Evolutionary conservation across 2,888 invertebrate genomes (phyloP).

Genomic region (Azorinus chamasolen): DNA sequence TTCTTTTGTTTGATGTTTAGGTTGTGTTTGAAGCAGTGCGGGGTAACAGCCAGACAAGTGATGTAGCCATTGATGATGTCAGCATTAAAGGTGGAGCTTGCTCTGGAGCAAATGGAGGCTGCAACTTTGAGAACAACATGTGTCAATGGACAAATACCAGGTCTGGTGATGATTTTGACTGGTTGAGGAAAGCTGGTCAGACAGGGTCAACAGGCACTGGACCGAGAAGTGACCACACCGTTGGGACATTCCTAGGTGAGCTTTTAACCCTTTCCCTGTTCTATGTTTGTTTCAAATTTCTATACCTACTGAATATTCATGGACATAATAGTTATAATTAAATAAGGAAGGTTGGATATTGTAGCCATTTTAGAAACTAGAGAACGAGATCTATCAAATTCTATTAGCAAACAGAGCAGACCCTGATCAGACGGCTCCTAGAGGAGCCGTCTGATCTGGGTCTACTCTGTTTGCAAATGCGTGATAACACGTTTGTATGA

Average conservation of each 20-base stretch:
- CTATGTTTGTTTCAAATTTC: too few relatives aligned
- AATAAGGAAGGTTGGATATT: too few relatives aligned
- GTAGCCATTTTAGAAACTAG: too few relatives aligned
- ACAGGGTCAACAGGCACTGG: constrained; percentile 75
- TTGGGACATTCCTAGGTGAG: constrained; percentile 73
- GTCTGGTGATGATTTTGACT: constrained; percentile 71
- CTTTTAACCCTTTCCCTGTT: too few relatives aligned
- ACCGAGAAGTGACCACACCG: constrained; percentile 80
- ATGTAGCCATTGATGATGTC: constrained; percentile 82
- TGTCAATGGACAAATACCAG: constrained; percentile 75
- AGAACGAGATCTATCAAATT: too few relatives aligned
- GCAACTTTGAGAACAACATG: constrained; percentile 76
- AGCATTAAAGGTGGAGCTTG: constrained; percentile 77
- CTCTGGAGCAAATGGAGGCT: constrained; percentile 64
- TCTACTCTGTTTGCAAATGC: too few relatives aligned
- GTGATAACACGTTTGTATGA: too few relatives aligned
- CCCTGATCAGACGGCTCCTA: too few relatives aligned
- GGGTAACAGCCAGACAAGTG: constrained; percentile 72
- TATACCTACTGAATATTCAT: too few relatives aligned
- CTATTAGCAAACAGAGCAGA: too few relatives aligned
- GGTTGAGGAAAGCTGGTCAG: constrained; percentile 77
- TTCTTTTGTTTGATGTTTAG: constrained; percentile 53
- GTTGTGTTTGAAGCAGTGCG: constrained; percentile 78
- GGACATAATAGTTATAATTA: too few relatives aligned
- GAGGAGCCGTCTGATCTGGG: too few relatives aligned